These are phyloP conservation scores for Hipparchia sbordonii DNA, from an alignment of 2,888 invertebrate species.

Conservation along the genomic window DNA sequence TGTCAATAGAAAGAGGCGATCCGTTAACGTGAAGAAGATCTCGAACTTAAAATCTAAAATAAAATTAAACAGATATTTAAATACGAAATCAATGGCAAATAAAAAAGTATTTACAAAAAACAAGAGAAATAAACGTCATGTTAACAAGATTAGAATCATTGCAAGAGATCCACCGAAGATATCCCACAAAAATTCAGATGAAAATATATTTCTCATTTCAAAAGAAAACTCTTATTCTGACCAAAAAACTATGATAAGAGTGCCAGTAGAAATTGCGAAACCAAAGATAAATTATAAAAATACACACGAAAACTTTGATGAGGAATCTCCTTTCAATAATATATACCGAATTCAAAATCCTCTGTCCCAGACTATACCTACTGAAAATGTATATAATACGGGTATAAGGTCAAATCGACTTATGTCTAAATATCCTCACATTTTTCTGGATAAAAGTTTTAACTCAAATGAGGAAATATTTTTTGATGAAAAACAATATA, in stretches of 20 bases:
- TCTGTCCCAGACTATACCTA: constrained; percentile 33
- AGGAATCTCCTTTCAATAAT: constrained; percentile 47
- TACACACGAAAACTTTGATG: constrained; percentile 40
- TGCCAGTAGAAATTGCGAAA: constrained; percentile 47
- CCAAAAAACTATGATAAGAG: constrained; percentile 53
- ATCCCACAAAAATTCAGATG: constrained; percentile 50
- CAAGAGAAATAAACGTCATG: constrained; percentile 63
- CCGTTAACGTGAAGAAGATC: constrained; percentile 52
- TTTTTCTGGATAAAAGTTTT: constrained; percentile 60
- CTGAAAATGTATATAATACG: constrained; percentile 47
- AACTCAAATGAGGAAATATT: constrained; percentile 52
- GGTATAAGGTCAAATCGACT: constrained; percentile 55
- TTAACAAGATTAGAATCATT: constrained; percentile 64
- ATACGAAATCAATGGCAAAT: constrained; percentile 55
- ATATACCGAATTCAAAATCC: constrained; percentile 41
- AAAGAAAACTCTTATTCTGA: constrained; percentile 62
- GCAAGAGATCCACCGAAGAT: constrained; percentile 54
- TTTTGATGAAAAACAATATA: constrained; percentile 23
- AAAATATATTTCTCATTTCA: constrained; percentile 61
- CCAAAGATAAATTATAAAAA: constrained; percentile 41
- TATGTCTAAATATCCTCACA: constrained; percentile 71
- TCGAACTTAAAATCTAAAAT: constrained; percentile 57
- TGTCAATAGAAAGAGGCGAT: constrained; percentile 58
- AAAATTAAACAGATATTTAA: constrained; percentile 57
- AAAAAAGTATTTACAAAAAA: constrained; percentile 57